Conservation (phyloP, 2,888 invertebrate species). For the Pristionchus japonicus region DNA sequence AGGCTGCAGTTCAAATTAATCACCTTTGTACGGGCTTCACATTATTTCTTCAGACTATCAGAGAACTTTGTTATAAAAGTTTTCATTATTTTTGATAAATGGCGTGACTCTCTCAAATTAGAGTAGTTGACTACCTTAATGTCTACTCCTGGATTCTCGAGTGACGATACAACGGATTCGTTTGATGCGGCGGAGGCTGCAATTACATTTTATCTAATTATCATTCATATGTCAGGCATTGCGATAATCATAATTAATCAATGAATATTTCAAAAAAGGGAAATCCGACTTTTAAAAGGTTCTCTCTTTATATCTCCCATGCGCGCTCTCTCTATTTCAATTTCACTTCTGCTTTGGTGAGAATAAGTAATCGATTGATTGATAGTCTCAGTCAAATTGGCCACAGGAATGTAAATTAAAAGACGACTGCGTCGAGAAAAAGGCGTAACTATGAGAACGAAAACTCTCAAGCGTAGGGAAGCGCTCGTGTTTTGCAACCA, state of each 20-base stretch:
- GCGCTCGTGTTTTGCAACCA: conserved; percentile 3
- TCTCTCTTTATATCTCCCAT: no score
- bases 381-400: not conserved
- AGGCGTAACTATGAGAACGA: conserved; percentile 39
- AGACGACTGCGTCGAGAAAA: not conserved
- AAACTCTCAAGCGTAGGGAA: not conserved
- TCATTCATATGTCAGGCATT: not conserved
- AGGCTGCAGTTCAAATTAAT: no score
- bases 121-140: not conserved
- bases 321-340: not conserved
- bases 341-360: not conserved
- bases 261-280: not conserved
- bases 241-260: no score
- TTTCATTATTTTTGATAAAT: no score
- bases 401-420: not conserved
- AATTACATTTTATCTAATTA: not conserved
- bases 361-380: not conserved
- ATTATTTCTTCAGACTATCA: no score
- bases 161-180: not conserved
- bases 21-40: no score
- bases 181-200: not conserved
- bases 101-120: no score
- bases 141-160: not conserved
- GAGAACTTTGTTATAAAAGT: no score
- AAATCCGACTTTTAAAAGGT: no score